Evolutionary conservation across 2,113 vertebrate species (phyloP).

Genomic region (Poeciliopsis occidentalis): DNA sequence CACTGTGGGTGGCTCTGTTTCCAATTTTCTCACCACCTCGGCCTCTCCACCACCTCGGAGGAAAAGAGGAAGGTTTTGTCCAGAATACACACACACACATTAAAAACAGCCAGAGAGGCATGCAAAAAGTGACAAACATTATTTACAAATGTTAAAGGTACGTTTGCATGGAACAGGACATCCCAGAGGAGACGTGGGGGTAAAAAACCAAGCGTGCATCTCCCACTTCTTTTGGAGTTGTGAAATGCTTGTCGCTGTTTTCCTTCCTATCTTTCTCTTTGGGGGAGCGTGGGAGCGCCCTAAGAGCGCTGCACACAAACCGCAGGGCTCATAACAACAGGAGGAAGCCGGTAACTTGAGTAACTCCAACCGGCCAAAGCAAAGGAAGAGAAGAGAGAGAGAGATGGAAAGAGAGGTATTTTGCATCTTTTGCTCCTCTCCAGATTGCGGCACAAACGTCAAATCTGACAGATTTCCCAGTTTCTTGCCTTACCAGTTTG

Average conservation of each 20-base stretch:
- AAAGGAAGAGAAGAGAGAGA: slow-evolving; percentile 26
- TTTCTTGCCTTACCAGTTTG: slow-evolving; percentile 70
- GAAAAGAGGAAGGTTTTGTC: slow-evolving; percentile 58
- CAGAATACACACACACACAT: slow-evolving; percentile 42
- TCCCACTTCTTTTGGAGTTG: slow-evolving; percentile 52
- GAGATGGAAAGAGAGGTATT: slow-evolving; percentile 10
- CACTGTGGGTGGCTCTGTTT: slow-evolving; percentile 82
- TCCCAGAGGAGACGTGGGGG: slow-evolving; percentile 3
- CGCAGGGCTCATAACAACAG: slow-evolving; percentile 79
- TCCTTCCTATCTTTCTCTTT: slow-evolving; percentile 74
- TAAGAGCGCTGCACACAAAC: slow-evolving; percentile 66
- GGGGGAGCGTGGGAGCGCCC: slow-evolving; percentile 74
- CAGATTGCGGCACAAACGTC: slow-evolving; percentile 7
- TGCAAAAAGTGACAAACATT: slow-evolving; percentile 22
- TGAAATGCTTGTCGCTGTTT: slow-evolving; percentile 71
- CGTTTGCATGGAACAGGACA: slow-evolving; percentile 20
- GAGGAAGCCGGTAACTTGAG: slow-evolving; percentile 81
- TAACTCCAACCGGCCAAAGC: slow-evolving; percentile 47
- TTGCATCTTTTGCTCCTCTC: slow-evolving; percentile 21
- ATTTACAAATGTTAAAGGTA: slow-evolving; percentile 45
- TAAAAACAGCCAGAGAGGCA: slow-evolving; percentile 40
- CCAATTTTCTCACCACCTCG: slow-evolving; percentile 80
- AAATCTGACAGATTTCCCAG: slow-evolving; percentile 10
- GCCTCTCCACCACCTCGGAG: slow-evolving; percentile 64
- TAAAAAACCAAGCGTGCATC: slow-evolving; percentile 20